Evolutionary conservation across 2,888 invertebrate species (phyloP).

Genomic region (Euproctis similis): DNA sequence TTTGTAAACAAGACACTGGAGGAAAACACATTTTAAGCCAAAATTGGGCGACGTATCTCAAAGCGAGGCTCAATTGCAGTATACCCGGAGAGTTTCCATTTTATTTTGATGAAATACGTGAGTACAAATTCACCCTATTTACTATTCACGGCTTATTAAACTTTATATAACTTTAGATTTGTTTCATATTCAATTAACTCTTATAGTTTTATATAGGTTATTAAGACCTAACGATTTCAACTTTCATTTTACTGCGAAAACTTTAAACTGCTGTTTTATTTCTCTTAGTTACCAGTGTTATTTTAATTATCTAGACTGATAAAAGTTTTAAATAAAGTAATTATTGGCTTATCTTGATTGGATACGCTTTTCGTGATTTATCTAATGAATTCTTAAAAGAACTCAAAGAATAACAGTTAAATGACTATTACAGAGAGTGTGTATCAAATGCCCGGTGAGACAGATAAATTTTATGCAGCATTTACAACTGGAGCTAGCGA

Average conservation of each 20-base stretch:
- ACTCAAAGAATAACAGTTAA: constrained; percentile 9
- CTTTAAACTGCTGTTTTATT: constrained; percentile 14
- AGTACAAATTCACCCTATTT: too few relatives aligned
- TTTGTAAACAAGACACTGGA: constrained; percentile 82
- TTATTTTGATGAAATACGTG: constrained; percentile 84
- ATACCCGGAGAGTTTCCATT: constrained; percentile 84
- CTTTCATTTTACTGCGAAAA: constrained; percentile 13
- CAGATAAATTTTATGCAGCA: constrained; percentile 79
- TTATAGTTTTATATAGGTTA: too few relatives aligned
- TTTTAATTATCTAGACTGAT: too few relatives aligned
- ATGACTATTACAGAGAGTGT: constrained; percentile 74
- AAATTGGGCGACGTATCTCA: constrained; percentile 81
- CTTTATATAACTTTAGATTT: too few relatives aligned
- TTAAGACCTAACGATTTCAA: constrained; percentile 5
- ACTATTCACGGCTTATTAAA: too few relatives aligned
- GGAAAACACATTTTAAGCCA: constrained; percentile 79
- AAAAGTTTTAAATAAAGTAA: too few relatives aligned
- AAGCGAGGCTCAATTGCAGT: constrained; percentile 81
- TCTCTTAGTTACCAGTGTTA: too few relatives aligned
- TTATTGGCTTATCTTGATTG: too few relatives aligned
- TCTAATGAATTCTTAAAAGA: constrained; percentile 6
- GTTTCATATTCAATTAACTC: too few relatives aligned
- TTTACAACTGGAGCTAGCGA: constrained; percentile 81
- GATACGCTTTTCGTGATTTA: too few relatives aligned
- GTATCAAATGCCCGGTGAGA: constrained; percentile 78